phyloP scores from a whole-genome alignment of 2,797 vertebrate species.

The Artibeus lituratus region DNA sequence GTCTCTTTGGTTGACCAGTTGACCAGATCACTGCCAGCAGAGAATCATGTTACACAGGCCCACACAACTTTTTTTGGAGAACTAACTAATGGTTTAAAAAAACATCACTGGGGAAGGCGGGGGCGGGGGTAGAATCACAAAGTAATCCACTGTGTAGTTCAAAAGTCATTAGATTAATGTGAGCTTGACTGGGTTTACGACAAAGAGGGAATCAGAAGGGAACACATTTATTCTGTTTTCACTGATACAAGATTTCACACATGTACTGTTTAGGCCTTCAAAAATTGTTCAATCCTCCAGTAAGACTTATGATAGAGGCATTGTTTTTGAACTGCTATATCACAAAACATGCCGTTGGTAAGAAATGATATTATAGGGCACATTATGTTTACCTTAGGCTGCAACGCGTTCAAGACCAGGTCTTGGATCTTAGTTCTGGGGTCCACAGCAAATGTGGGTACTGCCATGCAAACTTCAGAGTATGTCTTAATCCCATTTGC shows the following conservation, averaged over 20 bases:
- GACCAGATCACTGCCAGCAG: not conserved
- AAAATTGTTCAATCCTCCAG: not conserved
- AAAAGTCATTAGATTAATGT: not conserved
- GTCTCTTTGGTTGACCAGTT: not conserved
- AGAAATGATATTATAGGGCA: too few relatives aligned
- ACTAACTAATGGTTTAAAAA: not conserved
- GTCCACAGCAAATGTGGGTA: not conserved
- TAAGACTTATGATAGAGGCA: not conserved
- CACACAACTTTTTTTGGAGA: not conserved
- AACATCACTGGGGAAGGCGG: not conserved
- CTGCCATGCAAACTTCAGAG: not conserved
- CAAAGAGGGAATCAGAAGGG: not conserved
- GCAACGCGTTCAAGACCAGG: not conserved
- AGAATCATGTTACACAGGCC: fast-evolving
- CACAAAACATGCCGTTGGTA: not conserved
- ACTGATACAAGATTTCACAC: not conserved
- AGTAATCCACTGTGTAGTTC: not conserved
- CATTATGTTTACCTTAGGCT: not conserved
- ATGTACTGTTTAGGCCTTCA: not conserved
- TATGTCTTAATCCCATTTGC: not conserved
- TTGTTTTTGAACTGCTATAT: not conserved
- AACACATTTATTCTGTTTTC: not conserved
- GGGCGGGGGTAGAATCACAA: too few relatives aligned
- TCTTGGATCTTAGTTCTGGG: not conserved
- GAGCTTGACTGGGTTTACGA: not conserved